A percentile compares a stretch with the other conserved stretches of the same genome.
phyloP scores from a whole-genome alignment of 2,113 vertebrate species.

The Gorsachius goisagi region DNA sequence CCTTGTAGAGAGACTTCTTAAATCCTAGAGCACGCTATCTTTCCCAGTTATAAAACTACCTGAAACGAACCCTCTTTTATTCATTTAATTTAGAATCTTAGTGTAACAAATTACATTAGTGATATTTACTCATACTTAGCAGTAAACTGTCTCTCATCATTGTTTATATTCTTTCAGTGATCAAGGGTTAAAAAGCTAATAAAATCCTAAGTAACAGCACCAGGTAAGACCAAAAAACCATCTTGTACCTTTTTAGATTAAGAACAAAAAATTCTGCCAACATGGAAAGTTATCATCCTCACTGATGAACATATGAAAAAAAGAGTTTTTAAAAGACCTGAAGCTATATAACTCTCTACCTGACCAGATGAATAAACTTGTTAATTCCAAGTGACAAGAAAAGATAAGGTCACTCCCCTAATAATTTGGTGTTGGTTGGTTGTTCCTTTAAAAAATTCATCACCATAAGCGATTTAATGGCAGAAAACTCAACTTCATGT shows the following conservation, averaged over 20 bases:
- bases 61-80: neutral
- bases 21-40: neutral
- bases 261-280: neutral
- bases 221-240: neutral
- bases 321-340: neutral
- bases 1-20: neutral
- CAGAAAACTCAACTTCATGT: neutral
- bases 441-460: neutral
- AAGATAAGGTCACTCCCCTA: neutral
- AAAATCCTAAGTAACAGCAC: neutral
- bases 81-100: neutral
- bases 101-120: neutral
- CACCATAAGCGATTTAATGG: neutral
- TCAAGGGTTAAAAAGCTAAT: neutral
- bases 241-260: neutral
- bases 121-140: neutral
- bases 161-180: neutral
- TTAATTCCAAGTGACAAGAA: neutral
- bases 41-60: neutral
- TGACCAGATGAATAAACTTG: neutral
- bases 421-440: fast-evolving
- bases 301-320: neutral
- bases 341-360: neutral
- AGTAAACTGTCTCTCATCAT: neutral
- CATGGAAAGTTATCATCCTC: neutral